Evolutionary conservation across 2,888 invertebrate species (phyloP), one percentile per base, ranked within the genome.

Genomic region (Scaptomyza polygonia): DNA sequence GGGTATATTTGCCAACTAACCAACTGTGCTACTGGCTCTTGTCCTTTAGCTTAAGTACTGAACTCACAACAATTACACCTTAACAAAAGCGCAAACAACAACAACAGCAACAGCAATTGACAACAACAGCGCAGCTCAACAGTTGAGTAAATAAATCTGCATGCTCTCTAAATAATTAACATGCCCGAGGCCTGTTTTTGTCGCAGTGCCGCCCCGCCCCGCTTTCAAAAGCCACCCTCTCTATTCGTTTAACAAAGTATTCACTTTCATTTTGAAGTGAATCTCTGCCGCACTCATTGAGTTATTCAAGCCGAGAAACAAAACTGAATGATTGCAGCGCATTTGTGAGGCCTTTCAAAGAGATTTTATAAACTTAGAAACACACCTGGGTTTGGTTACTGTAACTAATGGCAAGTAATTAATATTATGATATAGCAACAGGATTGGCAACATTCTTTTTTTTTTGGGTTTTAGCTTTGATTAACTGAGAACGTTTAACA

Each of bases 101-200:
- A 39, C 43, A 14, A 8, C 44, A 44, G 9, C 43, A 14, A 8
- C 44, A 44, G 9, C 12, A 56, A 63, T 25, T 29, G 14, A 34
- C 25, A 39, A 34, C 34, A 55, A 52, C 44, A 54, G 45, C 27
- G 44, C 39, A 61, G 45, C 61, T 73, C 58, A 75, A 73, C 65
- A 80, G 67, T 73, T 81, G 64, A 71, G 87, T 67, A 86, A 82
- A 86, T 86, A 87, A 86, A 87, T 88, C 82, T 79, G 72, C 78
- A 76, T 82, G 86, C 87, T 88, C 81, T 85, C 85, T 85, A 87
- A 79, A 88, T 86, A 88, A 86, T 86, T 88, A 88, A 88, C 85
- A 84, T 72, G 82, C 76, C 72, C 56, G 29, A 67, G 75, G 81
- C 72, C 25, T 39, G 63, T 47, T 14, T 14, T 48, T 32, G 48